Conservation (phyloP, 2,888 invertebrate species). For the Philhelius pedissequus region DNA sequence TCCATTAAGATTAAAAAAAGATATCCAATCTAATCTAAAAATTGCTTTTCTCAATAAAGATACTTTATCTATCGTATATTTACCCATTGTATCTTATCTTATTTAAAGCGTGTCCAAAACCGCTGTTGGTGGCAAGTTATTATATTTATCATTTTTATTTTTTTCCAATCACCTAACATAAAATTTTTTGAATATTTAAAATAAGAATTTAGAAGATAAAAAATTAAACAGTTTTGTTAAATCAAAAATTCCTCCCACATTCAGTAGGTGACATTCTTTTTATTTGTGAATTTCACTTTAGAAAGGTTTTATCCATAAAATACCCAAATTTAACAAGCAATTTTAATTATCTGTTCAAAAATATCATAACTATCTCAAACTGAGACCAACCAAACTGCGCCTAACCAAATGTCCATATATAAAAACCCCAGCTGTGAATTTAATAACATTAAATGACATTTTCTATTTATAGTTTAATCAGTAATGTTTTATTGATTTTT, state of each 20-base stretch:
- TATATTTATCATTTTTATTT: not conserved
- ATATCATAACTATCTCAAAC: not conserved
- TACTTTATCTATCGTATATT: not conserved
- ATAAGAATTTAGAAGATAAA: no score
- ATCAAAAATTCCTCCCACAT: conserved; percentile 23
- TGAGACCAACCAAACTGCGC: not conserved
- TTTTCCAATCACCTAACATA: no score
- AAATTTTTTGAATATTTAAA: no score
- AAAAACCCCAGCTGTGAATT: conserved; percentile 51
- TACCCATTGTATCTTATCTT: not conserved
- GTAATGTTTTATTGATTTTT: conserved; percentile 45
- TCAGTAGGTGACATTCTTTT: not conserved
- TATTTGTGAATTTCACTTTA: not conserved
- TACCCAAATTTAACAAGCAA: not conserved
- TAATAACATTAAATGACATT: conserved; percentile 46
- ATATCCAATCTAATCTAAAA: not conserved
- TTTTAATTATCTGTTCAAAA: not conserved
- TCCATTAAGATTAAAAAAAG: not conserved
- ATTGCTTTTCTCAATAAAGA: not conserved
- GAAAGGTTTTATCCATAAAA: not conserved
- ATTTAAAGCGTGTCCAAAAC: not conserved
- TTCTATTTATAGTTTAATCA: conserved; percentile 45
- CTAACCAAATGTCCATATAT: not conserved
- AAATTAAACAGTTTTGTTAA: not conserved
- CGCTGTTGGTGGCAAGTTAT: conserved; percentile 3